phyloP scores from a whole-genome alignment of 2,113 vertebrate genomes.

The Rattus norvegicus region GRCr8 NC_086022.1:59541501-59542000 shows the following conservation, averaged over 20 bases:
- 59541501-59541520: background rate
- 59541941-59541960: background rate
- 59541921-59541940: background rate
- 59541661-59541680: background rate
- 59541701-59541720: background rate
- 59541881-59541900: background rate
- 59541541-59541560: background rate
- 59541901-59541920: background rate
- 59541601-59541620: background rate
- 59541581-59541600: background rate
- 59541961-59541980: conserved; percentile 14
- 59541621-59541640: background rate
- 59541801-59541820: background rate
- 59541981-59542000: background rate
- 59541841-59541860: background rate
- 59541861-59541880: background rate
- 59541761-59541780: background rate
- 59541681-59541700: background rate
- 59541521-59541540: background rate
- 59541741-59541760: background rate
- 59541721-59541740: background rate
- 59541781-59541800: too few relatives aligned
- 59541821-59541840: background rate
- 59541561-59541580: background rate
- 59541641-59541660: background rate